These are phyloP conservation scores for Tolypeutes matacus DNA, from an alignment of 2,797 vertebrate genomes.

Conservation along the genomic window DNA sequence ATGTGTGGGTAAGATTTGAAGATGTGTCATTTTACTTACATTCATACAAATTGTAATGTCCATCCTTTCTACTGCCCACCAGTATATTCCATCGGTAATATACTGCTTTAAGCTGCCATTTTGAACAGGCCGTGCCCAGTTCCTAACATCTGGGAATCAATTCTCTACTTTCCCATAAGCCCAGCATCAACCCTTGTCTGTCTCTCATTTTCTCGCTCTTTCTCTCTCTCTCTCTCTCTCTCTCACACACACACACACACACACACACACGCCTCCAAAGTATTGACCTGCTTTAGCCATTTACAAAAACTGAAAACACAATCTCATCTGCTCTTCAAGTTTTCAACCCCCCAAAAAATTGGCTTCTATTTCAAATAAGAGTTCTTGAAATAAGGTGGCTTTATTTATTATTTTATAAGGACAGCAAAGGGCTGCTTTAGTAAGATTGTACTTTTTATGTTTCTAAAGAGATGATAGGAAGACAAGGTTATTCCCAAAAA, in stretches of 20 bases:
- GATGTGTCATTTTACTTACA: background rate
- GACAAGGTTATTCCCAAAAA: background rate
- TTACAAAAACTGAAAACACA: background rate
- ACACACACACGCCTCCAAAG: background rate
- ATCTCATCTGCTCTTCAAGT: background rate
- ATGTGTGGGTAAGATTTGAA: background rate
- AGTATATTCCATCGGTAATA: background rate
- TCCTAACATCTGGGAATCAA: background rate
- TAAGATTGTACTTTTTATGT: background rate
- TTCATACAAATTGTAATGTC: background rate
- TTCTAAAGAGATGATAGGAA: background rate
- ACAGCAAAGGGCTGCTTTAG: background rate
- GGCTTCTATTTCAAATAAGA: slow-evolving; percentile 9
- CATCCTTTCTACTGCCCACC: background rate
- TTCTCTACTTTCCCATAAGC: background rate
- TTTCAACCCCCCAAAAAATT: background rate
- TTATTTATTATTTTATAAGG: background rate
- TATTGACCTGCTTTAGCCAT: background rate
- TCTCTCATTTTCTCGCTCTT: no score
- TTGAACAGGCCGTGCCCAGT: background rate
- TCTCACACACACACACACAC: no score
- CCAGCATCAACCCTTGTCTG: background rate
- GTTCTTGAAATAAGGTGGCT: background rate
- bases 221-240: no score
- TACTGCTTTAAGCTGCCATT: background rate